Conservation (phyloP, 2,113 vertebrate genomes). For the Poeciliopsis retropinna region DNA sequence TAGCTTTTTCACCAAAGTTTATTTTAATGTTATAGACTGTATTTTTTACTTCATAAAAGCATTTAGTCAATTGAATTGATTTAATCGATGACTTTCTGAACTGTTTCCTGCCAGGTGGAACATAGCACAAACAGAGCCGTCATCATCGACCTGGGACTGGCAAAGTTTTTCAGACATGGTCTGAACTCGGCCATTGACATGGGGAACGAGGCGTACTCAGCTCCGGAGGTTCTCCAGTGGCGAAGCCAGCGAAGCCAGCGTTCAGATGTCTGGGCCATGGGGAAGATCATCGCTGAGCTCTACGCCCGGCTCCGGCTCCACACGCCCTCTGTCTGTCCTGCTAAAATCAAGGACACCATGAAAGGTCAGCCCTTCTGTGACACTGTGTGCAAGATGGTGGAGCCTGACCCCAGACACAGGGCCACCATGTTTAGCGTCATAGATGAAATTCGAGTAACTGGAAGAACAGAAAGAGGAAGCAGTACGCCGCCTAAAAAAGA, state of each 20-base stretch:
- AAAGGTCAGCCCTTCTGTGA: conserved; percentile 58
- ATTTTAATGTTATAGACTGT: background rate
- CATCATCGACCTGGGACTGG: conserved; percentile 80
- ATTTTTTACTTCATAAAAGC: background rate
- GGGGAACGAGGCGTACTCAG: conserved; percentile 78
- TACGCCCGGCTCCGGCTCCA: conserved; percentile 69
- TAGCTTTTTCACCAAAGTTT: background rate
- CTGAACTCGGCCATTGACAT: conserved; percentile 70
- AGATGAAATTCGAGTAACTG: conserved; percentile 53
- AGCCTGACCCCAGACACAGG: conserved; percentile 44
- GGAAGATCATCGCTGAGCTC: conserved; percentile 78
- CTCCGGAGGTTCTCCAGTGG: conserved; percentile 73
- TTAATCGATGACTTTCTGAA: background rate
- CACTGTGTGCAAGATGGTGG: conserved; percentile 72
- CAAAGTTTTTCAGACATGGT: conserved; percentile 74
- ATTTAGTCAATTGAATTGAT: background rate
- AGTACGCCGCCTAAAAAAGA: background rate
- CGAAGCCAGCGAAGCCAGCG: conserved; percentile 60
- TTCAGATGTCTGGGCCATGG: conserved; percentile 82
- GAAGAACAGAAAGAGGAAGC: background rate
- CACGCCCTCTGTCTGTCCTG: conserved; percentile 60
- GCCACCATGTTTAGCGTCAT: conserved; percentile 65
- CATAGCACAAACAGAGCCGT: conserved; percentile 76
- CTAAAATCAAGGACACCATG: conserved; percentile 71
- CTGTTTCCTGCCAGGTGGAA: conserved; percentile 69